phyloP scores from a whole-genome alignment of 2,113 vertebrate species.

The Ellobius talpinus region DNA sequence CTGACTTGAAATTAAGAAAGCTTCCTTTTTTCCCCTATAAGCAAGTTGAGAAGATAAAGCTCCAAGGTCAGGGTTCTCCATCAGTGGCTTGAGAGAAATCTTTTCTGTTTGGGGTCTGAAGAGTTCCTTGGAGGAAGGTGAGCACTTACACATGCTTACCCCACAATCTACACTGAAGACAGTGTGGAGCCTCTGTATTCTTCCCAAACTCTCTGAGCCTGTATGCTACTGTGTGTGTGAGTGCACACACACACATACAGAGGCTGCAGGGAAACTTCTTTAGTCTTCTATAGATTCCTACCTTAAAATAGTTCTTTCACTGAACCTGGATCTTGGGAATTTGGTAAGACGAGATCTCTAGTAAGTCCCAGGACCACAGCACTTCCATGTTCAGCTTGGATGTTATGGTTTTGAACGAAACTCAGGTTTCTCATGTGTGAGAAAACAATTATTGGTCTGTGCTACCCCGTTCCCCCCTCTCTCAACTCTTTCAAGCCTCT shows the following conservation, averaged over 20 bases:
- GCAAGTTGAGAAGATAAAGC: background rate
- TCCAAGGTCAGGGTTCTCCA: background rate
- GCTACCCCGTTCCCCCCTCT: background rate
- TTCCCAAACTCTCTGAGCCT: background rate
- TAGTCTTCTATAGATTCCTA: too few species aligned
- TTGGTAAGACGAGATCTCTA: background rate
- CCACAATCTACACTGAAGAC: slow-evolving; percentile 3
- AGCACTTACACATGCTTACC: background rate
- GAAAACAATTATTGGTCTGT: background rate
- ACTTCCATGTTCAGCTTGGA: background rate
- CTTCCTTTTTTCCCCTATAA: background rate
- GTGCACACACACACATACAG: background rate
- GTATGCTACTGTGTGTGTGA: background rate
- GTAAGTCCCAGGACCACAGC: too few species aligned
- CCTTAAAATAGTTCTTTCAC: background rate
- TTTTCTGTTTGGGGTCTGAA: background rate
- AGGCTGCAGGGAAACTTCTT: too few species aligned
- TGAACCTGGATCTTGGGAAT: background rate
- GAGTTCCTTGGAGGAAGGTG: background rate
- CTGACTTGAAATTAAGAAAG: background rate
- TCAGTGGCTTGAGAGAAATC: background rate
- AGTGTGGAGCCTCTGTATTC: background rate
- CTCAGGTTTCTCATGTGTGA: background rate
- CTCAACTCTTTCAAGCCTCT: background rate
- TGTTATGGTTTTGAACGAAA: background rate